Base-by-base conservation (phyloP, 2,113 vertebrate species). In the Garra rufa region DNA sequence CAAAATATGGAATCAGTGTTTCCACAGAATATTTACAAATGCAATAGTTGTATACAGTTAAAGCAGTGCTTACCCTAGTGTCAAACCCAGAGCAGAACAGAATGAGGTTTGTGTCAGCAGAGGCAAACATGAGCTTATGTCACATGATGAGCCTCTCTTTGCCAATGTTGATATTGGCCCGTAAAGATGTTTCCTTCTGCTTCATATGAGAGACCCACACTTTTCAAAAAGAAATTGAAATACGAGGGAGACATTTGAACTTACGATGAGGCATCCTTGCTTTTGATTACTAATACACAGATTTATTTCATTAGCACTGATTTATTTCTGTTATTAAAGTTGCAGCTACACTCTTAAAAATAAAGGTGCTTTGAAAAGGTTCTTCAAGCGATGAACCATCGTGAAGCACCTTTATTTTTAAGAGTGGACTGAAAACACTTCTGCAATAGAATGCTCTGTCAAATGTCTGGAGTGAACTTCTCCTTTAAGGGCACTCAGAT, bases 101-200 rank as follows among this genome's bases (percentile, higher is more conserved):
- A 91, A 91, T 83, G 26, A 69, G 11, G 63, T 82, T 88, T 93
- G 91, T 93, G 81, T 50, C 15, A 13, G 71, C 24, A 17, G 44
- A 26, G 24, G n/a, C 3, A 74, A 74, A 74, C 71, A 48, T 48
- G 2, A 26, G 43, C 71, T 74, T 28, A 17, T 48, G n/a, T 24
- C 71, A 74, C 71, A 48, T 7, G 73, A 75, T 10, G 71, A 75
- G 71, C 11, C 81, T 87, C 81, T 86, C 85, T 88, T 88, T 76
- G 93, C 93, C 93, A 92, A 92, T 92, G 92, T 93, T 93, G 85
- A 91, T 88, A 86, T 65, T 93, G 91, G 88, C 87, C 82, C 82
- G 76, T 82, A 14, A 73, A 90, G 65, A 86, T 71, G 15, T 71
- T 44, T 41, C 69, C 59, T n/a, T 50, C 28, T 50, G 44, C 73